These are phyloP conservation scores for Pseudoatta argentina DNA, from an alignment of 1,140 invertebrate genomes.

Conservation along the genomic window DNA sequence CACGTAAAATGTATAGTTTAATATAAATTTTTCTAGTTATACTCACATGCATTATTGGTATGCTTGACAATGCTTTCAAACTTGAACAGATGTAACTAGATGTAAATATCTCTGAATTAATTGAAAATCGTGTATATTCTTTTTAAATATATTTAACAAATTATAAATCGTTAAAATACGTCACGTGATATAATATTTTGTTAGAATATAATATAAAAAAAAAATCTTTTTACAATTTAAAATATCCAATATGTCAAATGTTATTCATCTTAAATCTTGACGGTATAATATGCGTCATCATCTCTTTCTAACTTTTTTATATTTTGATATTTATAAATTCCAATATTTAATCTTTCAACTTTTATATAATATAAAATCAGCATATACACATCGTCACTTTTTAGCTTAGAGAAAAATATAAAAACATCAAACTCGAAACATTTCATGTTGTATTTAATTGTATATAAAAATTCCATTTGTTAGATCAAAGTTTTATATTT, in stretches of 20 bases:
- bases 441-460: neutral
- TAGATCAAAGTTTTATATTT: slow-evolving; percentile 27
- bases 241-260: neutral
- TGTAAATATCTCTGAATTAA: slow-evolving; percentile 10
- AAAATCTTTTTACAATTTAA: slow-evolving; percentile 14
- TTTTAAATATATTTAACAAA: slow-evolving; percentile 32
- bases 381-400: slow-evolving; percentile 5
- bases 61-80: slow-evolving; percentile 27
- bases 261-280: slow-evolving; percentile 2
- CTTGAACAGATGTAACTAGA: slow-evolving; percentile 11
- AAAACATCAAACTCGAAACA: slow-evolving; percentile 7
- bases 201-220: neutral
- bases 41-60: slow-evolving; percentile 53
- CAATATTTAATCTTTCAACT: slow-evolving; percentile 43
- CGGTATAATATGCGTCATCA: neutral
- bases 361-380: slow-evolving; percentile 36
- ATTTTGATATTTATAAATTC: slow-evolving; percentile 27
- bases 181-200: neutral
- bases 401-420: slow-evolving; percentile 10
- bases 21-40: slow-evolving; percentile 44
- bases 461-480: neutral
- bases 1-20: slow-evolving; percentile 18
- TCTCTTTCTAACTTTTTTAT: neutral
- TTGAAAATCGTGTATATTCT: slow-evolving; percentile 18
- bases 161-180: neutral